Evolutionary conservation across 37 sponge, comb jelly and placozoan species (phyloP).

Genomic region (Ephydatia muelleri): DNA sequence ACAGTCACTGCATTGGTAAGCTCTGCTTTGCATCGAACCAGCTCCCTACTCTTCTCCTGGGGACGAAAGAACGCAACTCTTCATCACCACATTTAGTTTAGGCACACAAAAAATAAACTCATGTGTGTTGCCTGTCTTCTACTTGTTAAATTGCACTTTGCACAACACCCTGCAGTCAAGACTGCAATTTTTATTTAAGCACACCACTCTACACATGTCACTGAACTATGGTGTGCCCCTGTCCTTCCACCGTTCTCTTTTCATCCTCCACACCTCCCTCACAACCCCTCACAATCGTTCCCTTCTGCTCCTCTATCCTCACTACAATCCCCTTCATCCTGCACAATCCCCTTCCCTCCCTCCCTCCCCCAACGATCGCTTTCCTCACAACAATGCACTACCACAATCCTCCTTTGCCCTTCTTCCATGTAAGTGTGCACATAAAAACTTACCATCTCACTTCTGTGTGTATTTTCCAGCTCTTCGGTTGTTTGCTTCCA

Average conservation of each 20-base stretch:
- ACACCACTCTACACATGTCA: not conserved
- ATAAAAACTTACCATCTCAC: constrained; percentile 18
- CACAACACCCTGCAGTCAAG: too few relatives aligned
- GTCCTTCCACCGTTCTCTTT: too few relatives aligned
- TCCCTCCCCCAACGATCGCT: not conserved
- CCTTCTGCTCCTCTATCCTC: too few relatives aligned
- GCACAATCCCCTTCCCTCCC: not conserved
- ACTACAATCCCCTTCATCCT: not conserved
- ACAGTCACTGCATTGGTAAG: constrained; percentile 17
- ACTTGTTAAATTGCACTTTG: not conserved
- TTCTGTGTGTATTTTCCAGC: constrained; percentile 40
- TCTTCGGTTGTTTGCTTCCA: constrained; percentile 50
- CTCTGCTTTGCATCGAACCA: constrained; percentile 29
- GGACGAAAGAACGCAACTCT: not conserved
- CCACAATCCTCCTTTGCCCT: not conserved
- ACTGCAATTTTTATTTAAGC: too few relatives aligned
- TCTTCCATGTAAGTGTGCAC: not conserved
- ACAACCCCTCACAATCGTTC: too few relatives aligned
- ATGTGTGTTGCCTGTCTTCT: not conserved
- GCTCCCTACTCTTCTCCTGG: constrained; percentile 15
- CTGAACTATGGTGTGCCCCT: too few relatives aligned
- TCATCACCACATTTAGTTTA: not conserved
- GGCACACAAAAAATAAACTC: not conserved
- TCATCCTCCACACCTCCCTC: too few relatives aligned
- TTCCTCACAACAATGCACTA: constrained; percentile 5